phyloP scores from a whole-genome alignment of 92 coral and sea anemone genomes.

The Epizoanthus illoricatus region DNA sequence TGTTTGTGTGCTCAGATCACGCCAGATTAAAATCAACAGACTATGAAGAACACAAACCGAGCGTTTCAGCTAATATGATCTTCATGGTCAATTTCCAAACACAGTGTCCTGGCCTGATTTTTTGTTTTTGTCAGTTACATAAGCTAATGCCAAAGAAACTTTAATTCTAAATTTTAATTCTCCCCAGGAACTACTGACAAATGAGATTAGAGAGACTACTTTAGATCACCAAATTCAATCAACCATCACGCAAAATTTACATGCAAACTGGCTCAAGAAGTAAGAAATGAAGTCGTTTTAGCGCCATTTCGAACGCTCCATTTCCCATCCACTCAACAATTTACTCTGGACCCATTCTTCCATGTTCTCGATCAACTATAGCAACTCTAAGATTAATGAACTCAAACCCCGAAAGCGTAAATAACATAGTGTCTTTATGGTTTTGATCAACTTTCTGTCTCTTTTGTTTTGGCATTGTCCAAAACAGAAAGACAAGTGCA shows the following conservation, averaged over 20 bases:
- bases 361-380: not conserved
- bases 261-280: not conserved
- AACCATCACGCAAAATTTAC: not conserved
- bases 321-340: not conserved
- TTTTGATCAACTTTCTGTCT: not conserved
- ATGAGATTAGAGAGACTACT: not conserved
- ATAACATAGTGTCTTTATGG: not conserved
- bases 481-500: not conserved
- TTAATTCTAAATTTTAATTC: not conserved
- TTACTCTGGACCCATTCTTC: not conserved
- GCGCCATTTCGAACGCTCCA: not conserved
- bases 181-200: not conserved
- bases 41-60: not conserved
- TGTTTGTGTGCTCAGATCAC: too few species aligned
- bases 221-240: not conserved
- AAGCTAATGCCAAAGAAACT: not conserved
- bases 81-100: not conserved
- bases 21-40: not conserved
- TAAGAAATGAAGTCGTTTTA: not conserved
- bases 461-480: constrained; percentile 25
- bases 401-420: not conserved
- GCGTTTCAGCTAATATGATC: constrained; percentile 18
- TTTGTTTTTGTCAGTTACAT: not conserved
- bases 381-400: not conserved
- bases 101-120: not conserved